Evolutionary conservation across 2,113 vertebrate genomes (phyloP), one percentile per base, ranked within the genome.

Genomic region (Passer montanus): DNA sequence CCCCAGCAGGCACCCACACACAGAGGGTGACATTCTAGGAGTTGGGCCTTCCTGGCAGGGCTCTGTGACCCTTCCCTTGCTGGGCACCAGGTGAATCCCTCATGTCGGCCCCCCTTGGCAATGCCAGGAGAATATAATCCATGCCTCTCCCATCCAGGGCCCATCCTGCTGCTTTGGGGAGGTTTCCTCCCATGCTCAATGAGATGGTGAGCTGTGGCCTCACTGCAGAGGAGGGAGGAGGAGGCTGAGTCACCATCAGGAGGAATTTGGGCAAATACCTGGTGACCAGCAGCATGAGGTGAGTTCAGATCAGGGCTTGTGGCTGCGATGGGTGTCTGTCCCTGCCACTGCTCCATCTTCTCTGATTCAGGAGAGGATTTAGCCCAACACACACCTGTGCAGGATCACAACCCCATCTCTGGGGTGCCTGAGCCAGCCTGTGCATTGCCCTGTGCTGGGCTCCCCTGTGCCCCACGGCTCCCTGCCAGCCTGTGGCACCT

Each of bases 191-290:
- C 46, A 11, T 47, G 2, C 19, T 78, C 5, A 9, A 7, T 47
- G 8, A 2, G 52, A 56, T 31, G 17, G 27, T 79, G 81, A 93
- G 81, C 69, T 59, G 27, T 49, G 68, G 68, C 84, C 19, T 0
- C 4, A 1, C 31, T 73, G 67, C 37, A 55, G 52, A 78, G 53
- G 62, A 82, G 52, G 70, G 66, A 92, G 86, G 91, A 94, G 72
- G 49, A 68, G 91, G 52, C 30, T 96, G 89, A 94, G 67, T 90
- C 86, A 95, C 79, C 0, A 1, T 22, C 58, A 80, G 47, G 37
- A 93, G 52, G 84, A 78, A 91, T 84, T 84, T 74, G 84, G 62
- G 89, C 35, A 94, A 81, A 87, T 94, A 92, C 55, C 89, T 93
- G 64, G 69, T 66, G 87, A 90, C 53, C 72, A 83, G 69, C 59